Evolutionary conservation across 2,888 invertebrate genomes (phyloP).

Genomic region (Nomada hirtipes): DNA sequence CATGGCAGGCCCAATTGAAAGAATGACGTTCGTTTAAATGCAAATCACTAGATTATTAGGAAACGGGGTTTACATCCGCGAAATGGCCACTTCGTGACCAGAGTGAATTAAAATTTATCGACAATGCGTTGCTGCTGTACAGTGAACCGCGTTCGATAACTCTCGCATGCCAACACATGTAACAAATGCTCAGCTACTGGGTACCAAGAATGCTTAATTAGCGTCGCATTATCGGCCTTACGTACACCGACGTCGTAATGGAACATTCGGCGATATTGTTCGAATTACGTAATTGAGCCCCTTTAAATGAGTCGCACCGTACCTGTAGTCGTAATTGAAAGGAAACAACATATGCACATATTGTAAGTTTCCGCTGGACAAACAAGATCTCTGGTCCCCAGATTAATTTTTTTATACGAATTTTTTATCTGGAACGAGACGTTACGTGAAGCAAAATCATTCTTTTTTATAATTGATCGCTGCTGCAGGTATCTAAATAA

Average conservation of each 20-base stretch:
- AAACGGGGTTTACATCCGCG: not conserved
- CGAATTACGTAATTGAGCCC: conserved; percentile 8
- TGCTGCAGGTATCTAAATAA: too few species aligned
- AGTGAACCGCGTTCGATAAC: conserved; percentile 41
- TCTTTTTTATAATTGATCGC: not conserved
- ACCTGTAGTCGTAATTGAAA: not conserved
- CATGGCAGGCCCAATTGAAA: too few species aligned
- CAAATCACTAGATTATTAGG: conserved; percentile 1
- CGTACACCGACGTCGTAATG: conserved; percentile 29
- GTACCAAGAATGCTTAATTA: conserved; percentile 50
- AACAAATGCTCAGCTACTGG: conserved; percentile 29
- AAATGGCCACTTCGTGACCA: conserved; percentile 19
- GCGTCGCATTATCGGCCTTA: conserved; percentile 46
- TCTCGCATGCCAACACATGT: conserved; percentile 46
- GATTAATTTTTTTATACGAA: not conserved
- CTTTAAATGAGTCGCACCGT: too few species aligned
- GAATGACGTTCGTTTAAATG: not conserved
- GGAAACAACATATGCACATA: not conserved
- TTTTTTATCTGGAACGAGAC: too few species aligned
- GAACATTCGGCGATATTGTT: conserved; percentile 1
- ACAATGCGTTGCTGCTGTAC: conserved; percentile 18
- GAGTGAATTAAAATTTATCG: conserved; percentile 49
- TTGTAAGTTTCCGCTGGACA: not conserved
- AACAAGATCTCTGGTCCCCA: not conserved
- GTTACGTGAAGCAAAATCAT: conserved; percentile 1